Conservation (phyloP, 2,113 vertebrate species). For the Hystrix brachyura region DNA sequence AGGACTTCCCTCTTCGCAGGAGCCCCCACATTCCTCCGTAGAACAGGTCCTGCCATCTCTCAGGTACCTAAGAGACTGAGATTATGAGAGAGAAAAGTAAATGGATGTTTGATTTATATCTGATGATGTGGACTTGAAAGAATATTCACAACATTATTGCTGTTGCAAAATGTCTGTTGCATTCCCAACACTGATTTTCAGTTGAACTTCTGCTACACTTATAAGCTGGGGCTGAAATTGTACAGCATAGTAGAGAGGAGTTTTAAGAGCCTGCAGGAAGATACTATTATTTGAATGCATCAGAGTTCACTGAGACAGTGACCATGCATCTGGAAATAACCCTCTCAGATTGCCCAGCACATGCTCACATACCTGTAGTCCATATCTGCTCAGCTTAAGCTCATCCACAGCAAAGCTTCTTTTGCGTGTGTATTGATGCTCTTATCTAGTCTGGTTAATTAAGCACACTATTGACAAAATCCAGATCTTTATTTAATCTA, state of each 20-base stretch:
- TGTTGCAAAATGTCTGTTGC: background rate
- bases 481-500: conserved; percentile 73
- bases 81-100: background rate
- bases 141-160: background rate
- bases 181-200: background rate
- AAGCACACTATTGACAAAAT: conserved; percentile 68
- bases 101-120: background rate
- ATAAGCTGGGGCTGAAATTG: background rate
- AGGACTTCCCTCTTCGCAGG: background rate
- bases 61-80: background rate
- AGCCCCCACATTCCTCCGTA: background rate
- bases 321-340: background rate
- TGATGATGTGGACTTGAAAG: background rate
- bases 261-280: background rate
- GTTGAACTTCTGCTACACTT: background rate
- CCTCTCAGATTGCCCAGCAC: background rate
- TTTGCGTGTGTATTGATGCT: conserved; percentile 59
- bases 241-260: background rate
- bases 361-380: background rate
- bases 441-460: conserved; percentile 71
- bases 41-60: background rate
- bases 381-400: background rate
- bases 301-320: background rate
- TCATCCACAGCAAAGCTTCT: conserved; percentile 53
- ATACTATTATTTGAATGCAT: background rate